Conservation (phyloP, 2,888 invertebrate species). For the Alcis repandata region DNA sequence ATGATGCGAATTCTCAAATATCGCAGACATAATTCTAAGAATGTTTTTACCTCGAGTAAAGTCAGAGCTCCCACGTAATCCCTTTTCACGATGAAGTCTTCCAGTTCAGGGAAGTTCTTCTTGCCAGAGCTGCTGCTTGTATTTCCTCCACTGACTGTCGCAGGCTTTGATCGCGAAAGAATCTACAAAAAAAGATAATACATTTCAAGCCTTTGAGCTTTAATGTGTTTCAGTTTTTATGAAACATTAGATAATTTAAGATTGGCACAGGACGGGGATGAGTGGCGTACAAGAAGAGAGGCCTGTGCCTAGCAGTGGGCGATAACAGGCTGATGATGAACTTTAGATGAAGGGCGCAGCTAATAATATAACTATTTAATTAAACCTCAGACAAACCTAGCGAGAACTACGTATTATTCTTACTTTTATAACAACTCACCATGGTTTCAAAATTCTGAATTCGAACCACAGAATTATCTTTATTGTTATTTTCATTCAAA, state of each 20-base stretch:
- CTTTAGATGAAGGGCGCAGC: no score
- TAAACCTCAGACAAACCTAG: neutral
- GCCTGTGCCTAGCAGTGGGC: no score
- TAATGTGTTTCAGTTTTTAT: no score
- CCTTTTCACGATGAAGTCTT: conserved; percentile 94
- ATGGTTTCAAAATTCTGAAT: neutral
- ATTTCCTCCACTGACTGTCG: conserved; percentile 78
- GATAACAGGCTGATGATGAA: no score
- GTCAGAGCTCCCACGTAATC: conserved; percentile 98
- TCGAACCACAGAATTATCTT: no score
- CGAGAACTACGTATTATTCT: no score
- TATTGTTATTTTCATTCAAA: neutral
- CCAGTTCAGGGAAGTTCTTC: conserved; percentile 91
- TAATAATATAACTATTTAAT: neutral
- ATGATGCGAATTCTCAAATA: no score
- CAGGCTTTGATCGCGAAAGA: conserved; percentile 93
- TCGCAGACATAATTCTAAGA: neutral
- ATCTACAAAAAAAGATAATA: conserved; percentile 85
- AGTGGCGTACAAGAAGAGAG: no score
- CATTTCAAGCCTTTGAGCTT: neutral
- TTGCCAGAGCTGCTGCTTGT: conserved; percentile 68
- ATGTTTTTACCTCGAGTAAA: conserved; percentile 91
- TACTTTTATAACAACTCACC: neutral
- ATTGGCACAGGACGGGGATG: no score
- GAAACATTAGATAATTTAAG: no score